A percentile compares a stretch with the other conserved stretches of the same genome.
These are phyloP conservation scores for Athetis lepigone DNA, from an alignment of 2,888 invertebrate genomes.

Conservation along the genomic window DNA sequence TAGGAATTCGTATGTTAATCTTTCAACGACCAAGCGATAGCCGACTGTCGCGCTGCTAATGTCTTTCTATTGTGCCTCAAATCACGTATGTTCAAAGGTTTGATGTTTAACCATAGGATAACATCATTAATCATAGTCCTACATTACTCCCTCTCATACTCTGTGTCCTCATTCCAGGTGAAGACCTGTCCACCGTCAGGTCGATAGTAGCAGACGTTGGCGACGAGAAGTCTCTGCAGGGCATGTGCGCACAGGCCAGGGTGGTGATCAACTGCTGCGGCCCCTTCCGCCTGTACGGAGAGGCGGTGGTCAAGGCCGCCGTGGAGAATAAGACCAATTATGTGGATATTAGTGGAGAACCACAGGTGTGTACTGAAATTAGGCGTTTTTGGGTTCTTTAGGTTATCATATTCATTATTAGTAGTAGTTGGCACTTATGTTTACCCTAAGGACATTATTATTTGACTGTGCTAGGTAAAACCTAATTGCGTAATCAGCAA, in stretches of 20 bases:
- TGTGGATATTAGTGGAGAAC: slow-evolving; percentile 98
- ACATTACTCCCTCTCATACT: background rate
- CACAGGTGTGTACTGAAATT: slow-evolving; percentile 90
- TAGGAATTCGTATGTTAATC: no score
- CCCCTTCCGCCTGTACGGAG: slow-evolving; percentile 96
- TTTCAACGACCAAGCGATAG: no score
- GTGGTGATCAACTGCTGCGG: slow-evolving; percentile 98
- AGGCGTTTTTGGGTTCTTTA: background rate
- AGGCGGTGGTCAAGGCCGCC: slow-evolving; percentile 97
- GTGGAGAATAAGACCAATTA: slow-evolving; percentile 95
- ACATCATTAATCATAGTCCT: background rate
- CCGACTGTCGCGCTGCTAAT: no score
- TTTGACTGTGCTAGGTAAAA: no score
- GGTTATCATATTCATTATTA: no score
- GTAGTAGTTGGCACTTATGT: no score
- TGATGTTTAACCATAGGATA: background rate
- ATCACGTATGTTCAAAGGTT: background rate
- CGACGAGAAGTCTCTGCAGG: slow-evolving; percentile 93
- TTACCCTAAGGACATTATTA: no score
- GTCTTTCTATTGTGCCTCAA: no score
- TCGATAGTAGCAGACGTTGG: slow-evolving; percentile 95
- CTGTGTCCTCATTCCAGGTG: slow-evolving; percentile 82
- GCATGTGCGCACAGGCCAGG: slow-evolving; percentile 95
- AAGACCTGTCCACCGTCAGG: slow-evolving; percentile 91
- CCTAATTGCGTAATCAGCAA: no score